Conservation (phyloP, 2,797 vertebrate genomes). For the Chelon auratus region DNA sequence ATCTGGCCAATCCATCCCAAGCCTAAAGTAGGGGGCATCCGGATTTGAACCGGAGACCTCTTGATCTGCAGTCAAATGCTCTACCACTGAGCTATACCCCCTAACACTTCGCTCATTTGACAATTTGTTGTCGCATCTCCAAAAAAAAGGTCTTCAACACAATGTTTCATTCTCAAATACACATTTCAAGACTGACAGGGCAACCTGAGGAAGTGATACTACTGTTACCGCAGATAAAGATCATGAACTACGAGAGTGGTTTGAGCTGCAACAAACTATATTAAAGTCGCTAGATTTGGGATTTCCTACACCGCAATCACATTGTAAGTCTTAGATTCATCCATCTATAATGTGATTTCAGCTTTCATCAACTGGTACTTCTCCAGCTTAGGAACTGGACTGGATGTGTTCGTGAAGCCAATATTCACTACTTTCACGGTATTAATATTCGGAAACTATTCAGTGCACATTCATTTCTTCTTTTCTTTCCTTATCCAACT, state of each 20-base stretch:
- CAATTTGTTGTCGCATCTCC: no score
- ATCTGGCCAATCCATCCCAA: background rate
- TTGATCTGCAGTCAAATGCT: constrained; percentile 85
- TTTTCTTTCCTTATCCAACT: constrained; percentile 4
- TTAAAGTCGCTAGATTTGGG: background rate
- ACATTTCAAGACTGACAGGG: background rate
- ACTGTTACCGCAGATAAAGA: background rate
- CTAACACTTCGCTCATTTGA: background rate
- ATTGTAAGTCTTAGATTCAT: background rate
- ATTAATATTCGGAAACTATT: background rate
- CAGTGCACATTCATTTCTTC: background rate
- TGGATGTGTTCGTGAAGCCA: background rate
- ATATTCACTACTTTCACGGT: background rate
- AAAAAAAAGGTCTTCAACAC: background rate
- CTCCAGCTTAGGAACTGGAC: background rate
- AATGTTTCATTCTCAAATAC: constrained; percentile 10
- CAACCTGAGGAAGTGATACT: background rate
- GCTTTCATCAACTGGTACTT: background rate
- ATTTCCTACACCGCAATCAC: background rate
- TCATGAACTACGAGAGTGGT: background rate
- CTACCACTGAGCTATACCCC: constrained; percentile 84
- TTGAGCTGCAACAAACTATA: background rate
- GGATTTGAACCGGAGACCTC: constrained; percentile 81
- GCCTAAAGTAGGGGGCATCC: constrained; percentile 65
- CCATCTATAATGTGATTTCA: constrained; percentile 8